Evolutionary conservation across 2,113 vertebrate genomes (phyloP).

Genomic region (Sinocyclocheilus anophthalmus): DNA sequence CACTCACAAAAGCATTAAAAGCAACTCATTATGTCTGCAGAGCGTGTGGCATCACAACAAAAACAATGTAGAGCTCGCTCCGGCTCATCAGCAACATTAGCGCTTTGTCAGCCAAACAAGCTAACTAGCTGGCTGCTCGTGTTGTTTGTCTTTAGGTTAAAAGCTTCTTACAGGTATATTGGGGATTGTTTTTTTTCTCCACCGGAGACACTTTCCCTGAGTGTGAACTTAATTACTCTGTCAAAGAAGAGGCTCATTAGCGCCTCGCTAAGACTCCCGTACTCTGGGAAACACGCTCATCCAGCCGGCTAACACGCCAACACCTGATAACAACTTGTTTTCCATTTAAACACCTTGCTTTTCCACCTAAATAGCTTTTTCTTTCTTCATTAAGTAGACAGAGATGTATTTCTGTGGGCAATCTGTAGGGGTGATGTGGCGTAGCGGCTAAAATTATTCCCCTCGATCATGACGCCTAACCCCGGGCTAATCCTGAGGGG

Average conservation of each 20-base stretch:
- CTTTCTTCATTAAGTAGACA: slow-evolving; percentile 17
- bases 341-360: slow-evolving; percentile 7
- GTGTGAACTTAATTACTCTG: slow-evolving; percentile 71
- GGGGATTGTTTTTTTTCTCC: slow-evolving; percentile 42
- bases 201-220: slow-evolving; percentile 56
- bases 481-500: slow-evolving; percentile 8
- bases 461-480: not conserved
- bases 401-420: slow-evolving; percentile 2
- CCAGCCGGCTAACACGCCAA: slow-evolving; percentile 23
- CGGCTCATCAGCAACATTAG: slow-evolving; percentile 28
- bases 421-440: not conserved
- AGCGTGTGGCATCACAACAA: not conserved
- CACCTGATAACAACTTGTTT: slow-evolving; percentile 5
- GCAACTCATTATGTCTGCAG: slow-evolving; percentile 24
- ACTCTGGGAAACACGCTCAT: slow-evolving; percentile 35
- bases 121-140: slow-evolving; percentile 1
- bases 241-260: slow-evolving; percentile 68
- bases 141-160: slow-evolving; percentile 38
- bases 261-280: slow-evolving; percentile 20
- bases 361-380: slow-evolving; percentile 6
- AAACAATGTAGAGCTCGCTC: not conserved
- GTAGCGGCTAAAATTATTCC: not conserved
- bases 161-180: slow-evolving; percentile 39
- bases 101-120: slow-evolving; percentile 25
- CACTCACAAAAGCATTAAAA: slow-evolving; percentile 1